These are phyloP conservation scores for Edolisoma coerulescens DNA, from an alignment of 2,113 vertebrate genomes.

Conservation along the genomic window DNA sequence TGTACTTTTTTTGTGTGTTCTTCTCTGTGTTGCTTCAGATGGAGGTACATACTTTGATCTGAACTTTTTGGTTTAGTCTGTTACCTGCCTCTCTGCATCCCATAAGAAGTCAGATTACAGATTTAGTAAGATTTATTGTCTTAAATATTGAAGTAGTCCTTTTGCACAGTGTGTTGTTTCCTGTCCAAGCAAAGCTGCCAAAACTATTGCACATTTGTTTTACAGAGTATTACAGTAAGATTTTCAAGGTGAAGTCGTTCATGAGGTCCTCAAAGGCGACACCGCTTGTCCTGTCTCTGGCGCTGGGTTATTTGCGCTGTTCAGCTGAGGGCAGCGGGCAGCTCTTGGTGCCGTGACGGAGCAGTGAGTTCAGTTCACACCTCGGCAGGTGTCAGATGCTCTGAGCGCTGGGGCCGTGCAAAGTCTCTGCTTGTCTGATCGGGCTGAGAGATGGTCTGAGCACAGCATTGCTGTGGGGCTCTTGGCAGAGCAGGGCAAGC, in stretches of 20 bases:
- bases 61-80: neutral
- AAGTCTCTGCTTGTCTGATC: accelerated
- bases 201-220: neutral
- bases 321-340: neutral
- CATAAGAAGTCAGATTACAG: neutral
- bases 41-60: neutral
- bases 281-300: neutral
- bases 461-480: neutral
- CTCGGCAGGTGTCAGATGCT: neutral
- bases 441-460: neutral
- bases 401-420: accelerated
- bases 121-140: neutral
- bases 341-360: neutral
- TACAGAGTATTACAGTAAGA: neutral
- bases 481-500: neutral
- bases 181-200: neutral
- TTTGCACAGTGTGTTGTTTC: neutral
- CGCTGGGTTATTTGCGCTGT: neutral
- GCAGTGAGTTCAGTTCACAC: neutral
- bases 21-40: neutral
- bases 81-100: neutral
- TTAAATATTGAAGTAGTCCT: neutral
- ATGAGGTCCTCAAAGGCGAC: neutral
- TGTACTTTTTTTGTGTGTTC: neutral
- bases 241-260: neutral